Evolutionary conservation across 2,888 invertebrate species (phyloP).

Genomic region (Venusia cambrica): DNA sequence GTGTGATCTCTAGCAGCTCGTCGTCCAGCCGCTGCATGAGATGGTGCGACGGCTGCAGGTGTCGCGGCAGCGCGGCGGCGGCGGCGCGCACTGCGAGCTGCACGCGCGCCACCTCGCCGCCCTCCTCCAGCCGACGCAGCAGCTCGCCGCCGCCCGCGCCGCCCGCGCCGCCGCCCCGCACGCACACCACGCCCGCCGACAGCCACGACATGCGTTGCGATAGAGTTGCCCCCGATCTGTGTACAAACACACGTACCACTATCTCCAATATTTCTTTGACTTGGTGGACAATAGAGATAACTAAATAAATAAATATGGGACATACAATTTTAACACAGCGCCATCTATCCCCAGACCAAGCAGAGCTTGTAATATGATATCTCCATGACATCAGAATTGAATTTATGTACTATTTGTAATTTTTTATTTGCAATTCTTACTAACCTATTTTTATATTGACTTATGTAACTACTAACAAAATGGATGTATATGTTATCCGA

Average conservation of each 20-base stretch:
- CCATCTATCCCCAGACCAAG: too few relatives aligned
- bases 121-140: conserved; percentile 94
- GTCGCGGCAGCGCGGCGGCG: conserved; percentile 57
- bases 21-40: conserved; percentile 88
- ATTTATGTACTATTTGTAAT: too few relatives aligned
- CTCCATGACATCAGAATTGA: too few relatives aligned
- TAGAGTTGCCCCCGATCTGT: conserved; percentile 87
- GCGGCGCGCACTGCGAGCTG: conserved; percentile 85
- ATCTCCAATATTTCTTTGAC: too few relatives aligned
- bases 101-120: conserved; percentile 94
- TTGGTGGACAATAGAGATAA: too few relatives aligned
- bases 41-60: conserved; percentile 83
- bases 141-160: conserved; percentile 84
- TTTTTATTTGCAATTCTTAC: too few relatives aligned
- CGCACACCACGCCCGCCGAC: conserved; percentile 96
- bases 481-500: too few relatives aligned
- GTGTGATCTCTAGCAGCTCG: conserved; percentile 92
- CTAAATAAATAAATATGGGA: too few relatives aligned
- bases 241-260: conserved; percentile 3
- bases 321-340: too few relatives aligned
- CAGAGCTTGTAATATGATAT: too few relatives aligned
- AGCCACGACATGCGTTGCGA: conserved; percentile 93
- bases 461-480: too few relatives aligned
- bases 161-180: conserved; percentile 90
- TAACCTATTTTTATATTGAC: too few relatives aligned